These are phyloP conservation scores for Dendrophyllia cribrosa DNA, from an alignment of 64 coral and sea anemone species.

Conservation along the genomic window DNA sequence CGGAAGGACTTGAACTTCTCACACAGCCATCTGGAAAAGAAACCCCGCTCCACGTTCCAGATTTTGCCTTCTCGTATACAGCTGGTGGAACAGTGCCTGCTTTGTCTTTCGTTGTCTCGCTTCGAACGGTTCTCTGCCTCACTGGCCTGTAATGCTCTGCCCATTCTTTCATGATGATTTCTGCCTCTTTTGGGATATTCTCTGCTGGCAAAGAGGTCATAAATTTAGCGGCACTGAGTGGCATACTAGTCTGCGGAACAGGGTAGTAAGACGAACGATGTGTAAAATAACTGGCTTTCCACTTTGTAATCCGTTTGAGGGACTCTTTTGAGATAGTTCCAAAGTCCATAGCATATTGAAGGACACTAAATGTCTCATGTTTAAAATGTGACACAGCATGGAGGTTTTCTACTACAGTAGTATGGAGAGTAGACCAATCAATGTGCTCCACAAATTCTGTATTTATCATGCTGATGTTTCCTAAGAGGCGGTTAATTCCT, in stretches of 20 bases:
- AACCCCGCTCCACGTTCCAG: conserved; percentile 36
- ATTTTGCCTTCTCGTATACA: conserved; percentile 42
- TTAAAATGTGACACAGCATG: conserved; percentile 52
- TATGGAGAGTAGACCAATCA: conserved; percentile 30
- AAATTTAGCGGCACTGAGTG: not conserved
- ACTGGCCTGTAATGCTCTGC: conserved; percentile 44
- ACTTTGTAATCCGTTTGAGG: conserved; percentile 9
- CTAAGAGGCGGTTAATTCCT: conserved; percentile 31
- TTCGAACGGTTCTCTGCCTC: conserved; percentile 57
- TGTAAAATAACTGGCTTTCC: conserved; percentile 19
- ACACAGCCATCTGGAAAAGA: conserved; percentile 54
- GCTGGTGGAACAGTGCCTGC: conserved; percentile 47
- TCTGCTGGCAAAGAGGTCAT: conserved; percentile 38
- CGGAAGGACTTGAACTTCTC: not conserved
- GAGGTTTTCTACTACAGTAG: conserved; percentile 51
- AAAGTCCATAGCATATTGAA: conserved; percentile 76
- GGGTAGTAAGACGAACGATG: conserved; percentile 31
- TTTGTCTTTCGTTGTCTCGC: conserved; percentile 7
- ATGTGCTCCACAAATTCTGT: conserved; percentile 56
- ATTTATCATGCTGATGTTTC: conserved; percentile 15
- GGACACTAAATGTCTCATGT: conserved; percentile 67
- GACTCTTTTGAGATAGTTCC: conserved; percentile 38
- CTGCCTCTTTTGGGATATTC: conserved; percentile 52
- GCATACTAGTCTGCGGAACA: conserved; percentile 34
- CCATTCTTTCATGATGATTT: conserved; percentile 57